Conservation (phyloP, 2,888 invertebrate species). For the Argyresthia goedartella region DNA sequence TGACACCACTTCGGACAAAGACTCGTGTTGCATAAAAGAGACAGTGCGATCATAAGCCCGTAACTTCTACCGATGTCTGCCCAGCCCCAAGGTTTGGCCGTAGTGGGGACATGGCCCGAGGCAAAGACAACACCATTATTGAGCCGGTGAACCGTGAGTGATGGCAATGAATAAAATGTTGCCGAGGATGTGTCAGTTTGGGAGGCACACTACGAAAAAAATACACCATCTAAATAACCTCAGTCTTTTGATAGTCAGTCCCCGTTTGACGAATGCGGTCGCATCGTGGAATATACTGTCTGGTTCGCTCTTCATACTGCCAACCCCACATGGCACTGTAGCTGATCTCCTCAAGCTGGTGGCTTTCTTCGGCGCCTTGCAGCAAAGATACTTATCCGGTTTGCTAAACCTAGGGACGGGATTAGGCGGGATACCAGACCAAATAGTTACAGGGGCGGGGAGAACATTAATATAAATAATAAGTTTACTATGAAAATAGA, state of each 20-base stretch:
- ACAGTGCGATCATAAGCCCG: too few species aligned
- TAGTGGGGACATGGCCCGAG: too few species aligned
- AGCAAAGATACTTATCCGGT: slow-evolving; percentile 64
- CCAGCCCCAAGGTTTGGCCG: too few species aligned
- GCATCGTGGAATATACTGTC: slow-evolving; percentile 63
- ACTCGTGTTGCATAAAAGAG: too few species aligned
- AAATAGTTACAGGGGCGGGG: slow-evolving; percentile 21
- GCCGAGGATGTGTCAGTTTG: slow-evolving; percentile 41
- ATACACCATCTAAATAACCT: slow-evolving; percentile 56
- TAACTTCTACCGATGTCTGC: too few species aligned
- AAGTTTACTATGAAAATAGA: slow-evolving; percentile 27
- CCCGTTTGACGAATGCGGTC: slow-evolving; percentile 61
- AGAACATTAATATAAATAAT: slow-evolving; percentile 44
- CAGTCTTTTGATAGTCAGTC: slow-evolving; percentile 66
- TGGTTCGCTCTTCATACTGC: slow-evolving; percentile 44
- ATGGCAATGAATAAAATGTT: slow-evolving; percentile 16
- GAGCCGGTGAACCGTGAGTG: slow-evolving; percentile 8
- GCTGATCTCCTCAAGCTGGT: slow-evolving; percentile 53
- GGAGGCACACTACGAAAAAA: slow-evolving; percentile 60
- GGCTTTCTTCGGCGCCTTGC: slow-evolving; percentile 34
- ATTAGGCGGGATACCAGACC: background rate
- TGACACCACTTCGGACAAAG: too few species aligned
- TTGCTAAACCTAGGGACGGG: slow-evolving; percentile 58
- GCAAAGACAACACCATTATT: background rate
- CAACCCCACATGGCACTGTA: slow-evolving; percentile 52